Evolutionary conservation across 2,113 vertebrate species (phyloP).

Genomic region (Oceanodroma tethys): DNA sequence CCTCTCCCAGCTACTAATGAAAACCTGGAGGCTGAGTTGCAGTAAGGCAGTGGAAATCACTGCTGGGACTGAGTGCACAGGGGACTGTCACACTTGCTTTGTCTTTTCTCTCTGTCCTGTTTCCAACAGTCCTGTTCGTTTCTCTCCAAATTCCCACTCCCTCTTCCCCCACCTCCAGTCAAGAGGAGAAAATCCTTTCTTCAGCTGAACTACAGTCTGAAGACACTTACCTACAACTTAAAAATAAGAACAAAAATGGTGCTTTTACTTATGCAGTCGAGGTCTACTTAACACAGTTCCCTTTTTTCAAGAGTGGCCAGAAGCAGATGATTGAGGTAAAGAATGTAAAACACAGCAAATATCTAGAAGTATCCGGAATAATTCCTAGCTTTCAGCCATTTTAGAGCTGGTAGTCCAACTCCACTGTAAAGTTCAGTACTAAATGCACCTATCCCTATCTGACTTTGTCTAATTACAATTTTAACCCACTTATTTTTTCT

Average conservation of each 20-base stretch:
- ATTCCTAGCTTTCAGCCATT: background rate
- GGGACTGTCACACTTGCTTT: background rate
- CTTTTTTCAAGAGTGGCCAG: background rate
- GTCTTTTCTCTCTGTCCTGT: background rate
- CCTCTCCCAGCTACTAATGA: background rate
- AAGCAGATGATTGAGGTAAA: background rate
- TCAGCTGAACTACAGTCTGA: background rate
- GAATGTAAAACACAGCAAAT: background rate
- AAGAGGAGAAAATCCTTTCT: background rate
- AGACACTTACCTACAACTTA: background rate
- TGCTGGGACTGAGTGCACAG: background rate
- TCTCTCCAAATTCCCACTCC: background rate
- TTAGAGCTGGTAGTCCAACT: background rate
- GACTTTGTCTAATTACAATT: background rate
- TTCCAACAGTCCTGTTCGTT: background rate
- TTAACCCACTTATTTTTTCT: background rate
- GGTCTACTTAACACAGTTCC: background rate
- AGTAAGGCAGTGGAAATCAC: background rate
- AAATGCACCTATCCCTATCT: background rate
- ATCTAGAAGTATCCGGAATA: background rate
- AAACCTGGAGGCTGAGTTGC: background rate
- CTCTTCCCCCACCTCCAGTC: background rate
- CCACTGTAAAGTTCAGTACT: background rate
- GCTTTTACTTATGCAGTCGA: background rate
- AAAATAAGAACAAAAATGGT: background rate